phyloP scores from a whole-genome alignment of 2,797 vertebrate genomes.

The Crotalus adamanteus region DNA sequence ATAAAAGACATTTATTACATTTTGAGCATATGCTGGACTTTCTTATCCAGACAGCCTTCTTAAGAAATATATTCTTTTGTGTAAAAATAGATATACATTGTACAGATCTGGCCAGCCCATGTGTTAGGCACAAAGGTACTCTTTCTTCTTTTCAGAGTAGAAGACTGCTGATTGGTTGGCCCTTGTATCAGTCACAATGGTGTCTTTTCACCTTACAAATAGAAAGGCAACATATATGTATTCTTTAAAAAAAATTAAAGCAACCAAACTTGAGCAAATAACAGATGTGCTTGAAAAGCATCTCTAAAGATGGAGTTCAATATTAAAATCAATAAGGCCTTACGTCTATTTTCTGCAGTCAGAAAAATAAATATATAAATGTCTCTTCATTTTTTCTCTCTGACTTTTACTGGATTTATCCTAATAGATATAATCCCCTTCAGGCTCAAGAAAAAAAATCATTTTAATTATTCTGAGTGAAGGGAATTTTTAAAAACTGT shows the following conservation, averaged over 20 bases:
- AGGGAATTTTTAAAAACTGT: not conserved
- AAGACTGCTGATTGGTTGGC: not conserved
- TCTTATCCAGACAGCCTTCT: not conserved
- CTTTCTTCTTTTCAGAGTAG: not conserved
- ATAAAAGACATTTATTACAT: not conserved
- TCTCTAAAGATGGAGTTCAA: not conserved
- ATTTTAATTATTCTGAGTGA: not conserved
- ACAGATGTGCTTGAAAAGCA: not conserved
- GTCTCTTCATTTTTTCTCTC: not conserved
- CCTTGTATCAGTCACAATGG: not conserved
- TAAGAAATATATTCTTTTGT: too few species aligned
- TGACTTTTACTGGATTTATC: not conserved
- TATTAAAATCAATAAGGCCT: not conserved
- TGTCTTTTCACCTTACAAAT: not conserved
- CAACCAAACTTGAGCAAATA: not conserved
- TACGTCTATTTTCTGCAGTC: not conserved
- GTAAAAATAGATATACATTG: not conserved
- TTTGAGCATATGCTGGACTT: not conserved
- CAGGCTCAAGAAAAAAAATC: not conserved
- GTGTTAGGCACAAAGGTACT: not conserved
- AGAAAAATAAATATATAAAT: not conserved
- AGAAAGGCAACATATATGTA: not conserved
- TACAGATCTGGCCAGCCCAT: not conserved
- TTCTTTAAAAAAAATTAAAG: not conserved
- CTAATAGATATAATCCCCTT: not conserved